Percentiles rank a stretch among this genome's conserved stretches.
Evolutionary conservation across 2,888 invertebrate genomes (phyloP).

Genomic region (Pteria penguin): DNA sequence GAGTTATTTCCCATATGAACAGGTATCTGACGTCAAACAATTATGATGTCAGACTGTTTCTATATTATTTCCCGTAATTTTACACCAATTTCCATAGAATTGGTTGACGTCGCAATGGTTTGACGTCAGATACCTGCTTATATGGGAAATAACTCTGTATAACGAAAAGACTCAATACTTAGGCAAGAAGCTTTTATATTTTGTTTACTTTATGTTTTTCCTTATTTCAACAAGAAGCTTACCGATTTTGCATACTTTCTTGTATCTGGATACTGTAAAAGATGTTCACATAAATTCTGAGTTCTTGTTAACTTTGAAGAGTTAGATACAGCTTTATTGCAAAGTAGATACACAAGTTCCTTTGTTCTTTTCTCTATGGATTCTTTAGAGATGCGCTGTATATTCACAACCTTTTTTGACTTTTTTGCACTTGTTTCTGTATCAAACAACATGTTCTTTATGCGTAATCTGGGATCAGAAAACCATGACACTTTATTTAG

Average conservation of each 20-base stretch:
- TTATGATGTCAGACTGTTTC: too few relatives aligned
- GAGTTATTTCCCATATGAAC: too few relatives aligned
- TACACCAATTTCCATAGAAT: too few relatives aligned
- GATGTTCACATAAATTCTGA: constrained; percentile 86
- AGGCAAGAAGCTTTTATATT: too few relatives aligned
- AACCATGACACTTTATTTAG: background rate
- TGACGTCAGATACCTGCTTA: too few relatives aligned
- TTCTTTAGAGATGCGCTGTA: constrained; percentile 60
- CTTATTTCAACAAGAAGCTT: constrained; percentile 2
- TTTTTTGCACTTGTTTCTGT: constrained; percentile 5
- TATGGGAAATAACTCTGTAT: too few relatives aligned
- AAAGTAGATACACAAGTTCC: constrained; percentile 62
- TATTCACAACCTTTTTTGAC: constrained; percentile 49
- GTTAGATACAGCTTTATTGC: constrained; percentile 58
- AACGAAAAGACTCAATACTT: too few relatives aligned
- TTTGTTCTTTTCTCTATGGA: constrained; percentile 63
- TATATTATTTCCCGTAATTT: too few relatives aligned
- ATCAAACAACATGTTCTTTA: background rate
- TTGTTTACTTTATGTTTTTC: too few relatives aligned
- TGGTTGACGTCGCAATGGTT: too few relatives aligned
- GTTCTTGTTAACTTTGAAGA: constrained; percentile 84
- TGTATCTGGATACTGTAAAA: constrained; percentile 88
- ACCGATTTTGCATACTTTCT: constrained; percentile 87
- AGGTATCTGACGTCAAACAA: too few relatives aligned
- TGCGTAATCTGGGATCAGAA: background rate